Percentiles rank a stretch among this genome's conserved stretches.
phyloP scores from a whole-genome alignment of 2,888 invertebrate genomes.

The Dorcus parallelipipedus region DNA sequence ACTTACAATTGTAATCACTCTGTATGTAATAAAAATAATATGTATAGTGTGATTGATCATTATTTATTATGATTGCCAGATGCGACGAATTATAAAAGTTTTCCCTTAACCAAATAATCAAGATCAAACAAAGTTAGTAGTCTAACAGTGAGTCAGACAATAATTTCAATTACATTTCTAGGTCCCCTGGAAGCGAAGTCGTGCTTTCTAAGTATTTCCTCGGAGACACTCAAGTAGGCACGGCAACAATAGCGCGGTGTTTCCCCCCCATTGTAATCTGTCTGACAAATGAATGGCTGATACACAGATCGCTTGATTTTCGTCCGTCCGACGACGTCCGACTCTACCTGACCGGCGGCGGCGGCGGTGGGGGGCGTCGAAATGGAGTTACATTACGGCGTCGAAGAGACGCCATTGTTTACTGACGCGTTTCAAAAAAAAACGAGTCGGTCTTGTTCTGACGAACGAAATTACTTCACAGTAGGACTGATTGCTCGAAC shows the following conservation, averaged over 20 bases:
- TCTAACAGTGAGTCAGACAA: slow-evolving; percentile 10
- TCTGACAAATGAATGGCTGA: slow-evolving; percentile 16
- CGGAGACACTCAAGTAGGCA: slow-evolving; percentile 12
- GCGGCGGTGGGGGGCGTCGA: neutral
- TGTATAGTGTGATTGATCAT: too few relatives aligned
- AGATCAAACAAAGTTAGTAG: neutral
- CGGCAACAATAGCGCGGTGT: slow-evolving; percentile 8
- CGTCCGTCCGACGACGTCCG: neutral
- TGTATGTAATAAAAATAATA: too few relatives aligned
- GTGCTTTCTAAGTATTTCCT: slow-evolving; percentile 8
- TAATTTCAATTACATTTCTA: slow-evolving; percentile 16
- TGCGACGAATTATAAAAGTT: too few relatives aligned
- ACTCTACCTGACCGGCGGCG: neutral
- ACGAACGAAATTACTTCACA: too few relatives aligned
- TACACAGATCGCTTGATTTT: slow-evolving; percentile 14
- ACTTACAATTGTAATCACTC: too few relatives aligned
- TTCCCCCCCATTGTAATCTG: slow-evolving; percentile 6
- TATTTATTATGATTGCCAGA: too few relatives aligned
- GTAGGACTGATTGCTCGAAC: too few relatives aligned
- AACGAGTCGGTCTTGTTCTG: too few relatives aligned
- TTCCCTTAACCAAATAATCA: too few relatives aligned
- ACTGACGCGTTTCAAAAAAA: neutral
- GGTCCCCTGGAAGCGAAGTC: slow-evolving; percentile 10
- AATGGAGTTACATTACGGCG: neutral
- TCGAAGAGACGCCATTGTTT: neutral